These are phyloP conservation scores for Leptinotarsa haldemani DNA, from an alignment of 2,888 invertebrate genomes.

Conservation along the genomic window DNA sequence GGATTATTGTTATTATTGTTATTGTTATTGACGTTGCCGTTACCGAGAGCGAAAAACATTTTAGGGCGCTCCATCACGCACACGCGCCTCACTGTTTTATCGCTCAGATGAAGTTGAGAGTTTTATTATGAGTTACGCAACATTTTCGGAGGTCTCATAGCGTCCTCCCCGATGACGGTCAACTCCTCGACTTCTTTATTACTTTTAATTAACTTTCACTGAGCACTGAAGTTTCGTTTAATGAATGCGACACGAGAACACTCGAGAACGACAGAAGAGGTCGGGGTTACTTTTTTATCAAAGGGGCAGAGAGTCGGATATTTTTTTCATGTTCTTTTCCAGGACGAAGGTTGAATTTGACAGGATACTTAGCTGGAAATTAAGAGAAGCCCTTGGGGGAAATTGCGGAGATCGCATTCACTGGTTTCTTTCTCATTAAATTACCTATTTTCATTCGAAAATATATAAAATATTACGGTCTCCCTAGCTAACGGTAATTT, in stretches of 20 bases:
- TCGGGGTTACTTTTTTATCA: neutral
- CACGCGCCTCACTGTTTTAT: neutral
- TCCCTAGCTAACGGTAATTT: too few relatives aligned
- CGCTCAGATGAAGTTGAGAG: constrained; percentile 11
- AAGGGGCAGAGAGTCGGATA: neutral
- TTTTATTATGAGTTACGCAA: neutral
- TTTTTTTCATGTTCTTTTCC: neutral
- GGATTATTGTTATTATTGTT: constrained; percentile 55
- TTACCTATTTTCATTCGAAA: too few relatives aligned
- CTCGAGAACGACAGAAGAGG: neutral
- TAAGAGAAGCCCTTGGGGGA: neutral
- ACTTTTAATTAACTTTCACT: constrained; percentile 12
- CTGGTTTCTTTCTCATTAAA: too few relatives aligned
- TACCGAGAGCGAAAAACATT: constrained; percentile 57
- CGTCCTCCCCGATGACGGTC: neutral
- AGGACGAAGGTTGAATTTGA: neutral
- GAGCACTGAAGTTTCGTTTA: neutral
- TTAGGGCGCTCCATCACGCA: constrained; percentile 33
- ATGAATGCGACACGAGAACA: neutral
- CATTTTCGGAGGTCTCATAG: constrained; percentile 2
- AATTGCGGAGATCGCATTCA: too few relatives aligned
- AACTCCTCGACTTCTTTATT: neutral
- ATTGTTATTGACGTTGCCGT: constrained; percentile 55
- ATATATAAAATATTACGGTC: too few relatives aligned
- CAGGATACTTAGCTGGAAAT: neutral